Evolutionary conservation across 2,113 vertebrate species (phyloP).

Genomic region (Ranitomeya variabilis): DNA sequence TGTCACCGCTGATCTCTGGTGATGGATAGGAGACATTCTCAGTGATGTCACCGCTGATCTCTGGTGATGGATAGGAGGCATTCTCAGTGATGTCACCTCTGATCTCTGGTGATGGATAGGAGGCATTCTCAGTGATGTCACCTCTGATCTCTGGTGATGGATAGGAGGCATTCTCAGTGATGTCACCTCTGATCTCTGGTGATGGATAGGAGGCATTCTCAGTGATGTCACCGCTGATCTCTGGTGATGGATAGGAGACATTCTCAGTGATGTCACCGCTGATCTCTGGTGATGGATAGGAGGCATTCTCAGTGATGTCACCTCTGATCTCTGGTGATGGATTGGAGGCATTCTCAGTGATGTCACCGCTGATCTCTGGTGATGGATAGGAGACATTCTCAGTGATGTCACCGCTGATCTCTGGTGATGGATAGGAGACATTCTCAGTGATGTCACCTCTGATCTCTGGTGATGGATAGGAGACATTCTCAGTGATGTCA

Average conservation of each 20-base stretch:
- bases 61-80: neutral
- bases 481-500: neutral
- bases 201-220: neutral
- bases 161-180: neutral
- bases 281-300: constrained; percentile 1
- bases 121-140: neutral
- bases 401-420: neutral
- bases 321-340: neutral
- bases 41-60: neutral
- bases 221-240: neutral
- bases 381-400: neutral
- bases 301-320: neutral
- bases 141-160: neutral
- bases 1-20: neutral
- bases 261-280: neutral
- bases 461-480: constrained; percentile 1
- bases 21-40: neutral
- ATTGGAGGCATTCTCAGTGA: neutral
- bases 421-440: neutral
- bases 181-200: neutral
- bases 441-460: neutral
- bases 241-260: neutral
- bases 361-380: neutral
- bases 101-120: neutral
- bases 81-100: neutral